Evolutionary conservation across 2,888 invertebrate species (phyloP).

Genomic region (Rhyacophila evoluta): DNA sequence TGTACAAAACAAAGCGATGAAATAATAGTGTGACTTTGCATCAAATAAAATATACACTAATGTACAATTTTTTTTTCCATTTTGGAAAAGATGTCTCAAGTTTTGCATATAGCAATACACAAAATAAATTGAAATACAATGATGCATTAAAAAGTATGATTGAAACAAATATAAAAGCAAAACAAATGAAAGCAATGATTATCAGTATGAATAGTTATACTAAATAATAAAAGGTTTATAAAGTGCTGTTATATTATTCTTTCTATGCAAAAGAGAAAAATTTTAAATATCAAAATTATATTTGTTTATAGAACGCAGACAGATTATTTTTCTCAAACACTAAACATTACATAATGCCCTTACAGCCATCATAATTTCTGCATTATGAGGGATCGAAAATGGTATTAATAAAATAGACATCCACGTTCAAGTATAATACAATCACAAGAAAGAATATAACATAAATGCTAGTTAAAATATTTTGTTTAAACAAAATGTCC

Average conservation of each 20-base stretch:
- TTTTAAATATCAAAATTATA: background rate
- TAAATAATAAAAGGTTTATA: background rate
- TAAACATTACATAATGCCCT: no score
- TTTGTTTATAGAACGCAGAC: no score
- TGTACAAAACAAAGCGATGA: background rate
- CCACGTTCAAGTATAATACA: background rate
- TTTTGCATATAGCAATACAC: background rate
- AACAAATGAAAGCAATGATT: background rate
- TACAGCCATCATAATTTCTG: background rate
- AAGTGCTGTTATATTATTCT: background rate
- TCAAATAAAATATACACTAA: background rate
- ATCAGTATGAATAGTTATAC: background rate
- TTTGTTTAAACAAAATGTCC: background rate
- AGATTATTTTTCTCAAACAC: no score
- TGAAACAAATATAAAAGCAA: background rate
- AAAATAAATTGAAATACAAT: background rate
- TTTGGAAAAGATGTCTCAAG: background rate
- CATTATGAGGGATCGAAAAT: background rate
- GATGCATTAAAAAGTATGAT: background rate
- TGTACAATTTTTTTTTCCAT: no score
- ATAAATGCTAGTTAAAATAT: constrained; percentile 19
- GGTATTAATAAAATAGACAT: background rate
- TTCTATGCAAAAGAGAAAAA: background rate
- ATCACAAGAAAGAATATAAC: constrained; percentile 10
- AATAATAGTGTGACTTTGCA: background rate